A percentile compares a stretch with the other conserved stretches of the same genome.
Conservation (phyloP, 2,888 invertebrate genomes). For the Pristionchus fissidentatus region DNA sequence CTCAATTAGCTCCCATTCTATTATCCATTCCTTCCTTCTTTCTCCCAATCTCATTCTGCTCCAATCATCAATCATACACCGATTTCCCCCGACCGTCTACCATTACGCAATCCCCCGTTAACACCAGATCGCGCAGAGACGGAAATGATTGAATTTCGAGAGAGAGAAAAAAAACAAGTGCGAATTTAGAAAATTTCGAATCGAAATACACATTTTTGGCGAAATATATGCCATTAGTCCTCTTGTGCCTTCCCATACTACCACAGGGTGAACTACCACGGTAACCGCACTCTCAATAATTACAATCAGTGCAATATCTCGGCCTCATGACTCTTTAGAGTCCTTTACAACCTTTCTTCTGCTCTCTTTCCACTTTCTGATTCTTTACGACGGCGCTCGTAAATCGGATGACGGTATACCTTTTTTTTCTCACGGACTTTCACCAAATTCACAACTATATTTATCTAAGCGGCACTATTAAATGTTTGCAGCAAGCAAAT, state of each 20-base stretch:
- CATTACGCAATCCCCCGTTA: too few species aligned
- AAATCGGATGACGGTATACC: background rate
- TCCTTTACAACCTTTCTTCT: background rate
- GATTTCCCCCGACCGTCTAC: background rate
- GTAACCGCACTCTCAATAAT: background rate
- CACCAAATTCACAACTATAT: too few species aligned
- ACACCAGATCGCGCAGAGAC: too few species aligned
- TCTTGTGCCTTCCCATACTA: background rate
- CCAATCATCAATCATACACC: slow-evolving; percentile 35
- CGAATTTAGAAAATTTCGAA: too few species aligned
- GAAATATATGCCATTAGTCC: too few species aligned
- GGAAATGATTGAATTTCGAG: too few species aligned
- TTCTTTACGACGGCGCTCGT: background rate
- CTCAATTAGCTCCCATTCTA: slow-evolving; percentile 27
- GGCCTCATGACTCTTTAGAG: background rate
- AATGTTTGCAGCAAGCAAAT: too few species aligned
- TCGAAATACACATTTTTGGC: too few species aligned
- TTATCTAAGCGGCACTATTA: too few species aligned
- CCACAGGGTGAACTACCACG: background rate
- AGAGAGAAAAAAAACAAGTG: too few species aligned
- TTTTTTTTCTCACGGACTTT: too few species aligned
- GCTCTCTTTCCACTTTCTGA: background rate
- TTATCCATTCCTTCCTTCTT: slow-evolving; percentile 29
- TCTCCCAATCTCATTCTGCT: too few species aligned
- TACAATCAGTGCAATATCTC: background rate